Evolutionary conservation across 2,888 invertebrate species (phyloP), one percentile per base, ranked within the genome.

Genomic region (Danaus chrysippus): DNA sequence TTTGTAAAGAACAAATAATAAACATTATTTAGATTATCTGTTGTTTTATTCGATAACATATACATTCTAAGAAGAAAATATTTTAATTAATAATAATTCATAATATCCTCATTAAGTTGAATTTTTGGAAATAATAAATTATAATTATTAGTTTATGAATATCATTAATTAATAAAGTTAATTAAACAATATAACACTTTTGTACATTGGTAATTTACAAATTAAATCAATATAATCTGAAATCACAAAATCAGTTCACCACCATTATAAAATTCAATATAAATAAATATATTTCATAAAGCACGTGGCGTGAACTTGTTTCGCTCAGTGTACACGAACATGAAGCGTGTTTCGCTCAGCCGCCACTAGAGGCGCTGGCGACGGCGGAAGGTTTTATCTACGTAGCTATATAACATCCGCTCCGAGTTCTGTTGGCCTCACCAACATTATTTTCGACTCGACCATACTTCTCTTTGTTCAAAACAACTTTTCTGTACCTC

Each of bases 311-410:
- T 71, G 76, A 84, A 88, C 82, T 76, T 86, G 74, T 72, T 77
- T 70, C 78, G 79, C 68, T 71, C 66, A 73, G 73, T 86, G 87
- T 90, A 90, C 80, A 73, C 82, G 80, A 17, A 83, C 87, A 87
- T 89, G 89, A 91, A 90, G 87, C 78, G 74, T 71, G 82, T 79
- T 87, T 82, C 80, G 70, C 76, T 81, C 77, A 76, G 80, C 77
- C 78, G 75, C 87, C 90, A 73, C 84, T 67, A 81, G 88, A 76
- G 82, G 91, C 90, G 90, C 88, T 86, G 82, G 68, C 68, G 70
- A 76, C 89, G 89, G 87, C 90, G 91, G 91, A 91, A 91, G 91
- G 91, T 91, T 91, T 90, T 89, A 90, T 89, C 90, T 90, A 89
- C 88, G 85, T 89, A 89, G 84, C 87, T 89, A 88, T 88, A 88